Conservation (phyloP, 2,888 invertebrate species). For the Oscheius sp. region DNA sequence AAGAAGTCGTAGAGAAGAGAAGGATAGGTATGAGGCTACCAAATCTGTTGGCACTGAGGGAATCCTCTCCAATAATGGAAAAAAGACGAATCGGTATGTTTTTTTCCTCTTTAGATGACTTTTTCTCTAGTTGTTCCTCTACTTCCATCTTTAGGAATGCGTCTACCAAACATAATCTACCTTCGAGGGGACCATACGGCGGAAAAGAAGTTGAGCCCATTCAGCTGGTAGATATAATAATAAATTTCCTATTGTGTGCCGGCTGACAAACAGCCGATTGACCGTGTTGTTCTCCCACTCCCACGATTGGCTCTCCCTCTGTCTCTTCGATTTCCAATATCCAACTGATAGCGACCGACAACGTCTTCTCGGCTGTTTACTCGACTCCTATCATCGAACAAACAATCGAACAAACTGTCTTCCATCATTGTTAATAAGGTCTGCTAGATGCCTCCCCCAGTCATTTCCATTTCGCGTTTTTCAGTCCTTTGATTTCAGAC, state of each 20-base stretch:
- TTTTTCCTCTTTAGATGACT: too few species aligned
- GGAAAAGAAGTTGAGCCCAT: conserved; percentile 28
- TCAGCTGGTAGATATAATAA: conserved; percentile 14
- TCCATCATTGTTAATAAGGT: too few species aligned
- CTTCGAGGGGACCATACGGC: conserved; percentile 27
- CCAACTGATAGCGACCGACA: background rate
- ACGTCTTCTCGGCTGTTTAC: background rate
- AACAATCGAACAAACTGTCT: background rate
- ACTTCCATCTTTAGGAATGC: conserved; percentile 31
- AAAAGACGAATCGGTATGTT: conserved; percentile 28
- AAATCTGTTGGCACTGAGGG: conserved; percentile 22
- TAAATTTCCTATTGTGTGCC: conserved; percentile 5
- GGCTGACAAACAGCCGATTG: too few species aligned
- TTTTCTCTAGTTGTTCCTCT: background rate
- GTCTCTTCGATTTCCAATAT: conserved; percentile 23
- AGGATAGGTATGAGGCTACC: conserved; percentile 31
- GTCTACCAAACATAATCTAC: conserved; percentile 32
- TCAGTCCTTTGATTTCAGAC: background rate
- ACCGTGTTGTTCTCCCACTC: background rate
- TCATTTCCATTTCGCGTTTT: background rate
- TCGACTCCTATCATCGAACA: background rate
- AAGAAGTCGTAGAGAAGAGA: conserved; percentile 16
- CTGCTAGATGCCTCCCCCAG: background rate
- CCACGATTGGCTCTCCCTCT: background rate
- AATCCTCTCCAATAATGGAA: conserved; percentile 4